Conservation (phyloP, 1,140 invertebrate species). For the Theocolax elegans region DNA sequence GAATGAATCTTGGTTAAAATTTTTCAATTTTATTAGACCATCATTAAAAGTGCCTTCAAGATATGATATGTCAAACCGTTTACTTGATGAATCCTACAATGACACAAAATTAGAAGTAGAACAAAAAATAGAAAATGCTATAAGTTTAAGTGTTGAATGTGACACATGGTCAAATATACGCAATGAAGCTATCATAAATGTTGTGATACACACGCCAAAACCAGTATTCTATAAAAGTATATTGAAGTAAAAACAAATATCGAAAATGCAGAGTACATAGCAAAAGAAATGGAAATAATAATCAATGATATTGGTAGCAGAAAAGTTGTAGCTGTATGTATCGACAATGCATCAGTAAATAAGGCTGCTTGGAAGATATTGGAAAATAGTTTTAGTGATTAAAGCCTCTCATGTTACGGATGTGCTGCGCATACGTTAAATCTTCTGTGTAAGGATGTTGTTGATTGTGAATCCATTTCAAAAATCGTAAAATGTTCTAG, state of each 20-base stretch:
- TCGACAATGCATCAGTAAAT: conserved; percentile 44
- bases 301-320: conserved; percentile 43
- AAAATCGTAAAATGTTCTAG: background rate
- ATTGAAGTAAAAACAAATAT: conserved; percentile 33
- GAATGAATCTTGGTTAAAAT: conserved; percentile 28
- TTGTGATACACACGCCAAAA: conserved; percentile 46
- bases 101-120: conserved; percentile 30
- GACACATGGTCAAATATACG: conserved; percentile 49
- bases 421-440: background rate
- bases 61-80: conserved; percentile 23
- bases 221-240: conserved; percentile 47
- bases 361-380: conserved; percentile 40
- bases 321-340: conserved; percentile 43
- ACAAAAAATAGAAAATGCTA: conserved; percentile 10
- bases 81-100: conserved; percentile 22
- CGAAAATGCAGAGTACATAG: conserved; percentile 42
- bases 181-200: conserved; percentile 46
- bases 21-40: conserved; percentile 27
- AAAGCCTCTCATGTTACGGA: background rate
- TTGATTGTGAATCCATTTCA: background rate
- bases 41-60: conserved; percentile 27
- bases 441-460: conserved; percentile 2
- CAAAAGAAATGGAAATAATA: conserved; percentile 33
- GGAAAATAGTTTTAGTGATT: conserved; percentile 29
- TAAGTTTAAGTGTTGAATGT: conserved; percentile 43